Evolutionary conservation across 2,888 invertebrate genomes (phyloP).

Genomic region (Leucozona laternaria): DNA sequence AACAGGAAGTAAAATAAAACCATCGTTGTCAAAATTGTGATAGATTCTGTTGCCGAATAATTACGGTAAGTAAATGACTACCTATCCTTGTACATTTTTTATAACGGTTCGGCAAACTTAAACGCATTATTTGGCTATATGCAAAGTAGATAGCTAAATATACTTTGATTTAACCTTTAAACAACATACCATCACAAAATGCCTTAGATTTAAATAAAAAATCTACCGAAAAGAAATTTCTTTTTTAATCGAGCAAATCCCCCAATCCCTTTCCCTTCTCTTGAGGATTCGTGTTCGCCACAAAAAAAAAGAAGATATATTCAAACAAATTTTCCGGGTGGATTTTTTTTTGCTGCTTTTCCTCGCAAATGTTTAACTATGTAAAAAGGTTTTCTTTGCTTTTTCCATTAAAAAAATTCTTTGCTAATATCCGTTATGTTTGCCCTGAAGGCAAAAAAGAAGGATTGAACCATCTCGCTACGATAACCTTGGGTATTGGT

Average conservation of each 20-base stretch:
- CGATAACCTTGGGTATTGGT: conserved; percentile 36
- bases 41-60: neutral
- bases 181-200: neutral
- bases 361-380: neutral
- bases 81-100: neutral
- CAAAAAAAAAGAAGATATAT: neutral
- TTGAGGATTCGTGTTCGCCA: neutral
- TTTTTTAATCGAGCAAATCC: conserved; percentile 5
- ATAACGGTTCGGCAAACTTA: neutral
- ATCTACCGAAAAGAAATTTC: neutral
- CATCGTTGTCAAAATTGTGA: neutral
- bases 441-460: conserved; percentile 34
- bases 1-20: neutral
- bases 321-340: conserved; percentile 20
- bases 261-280: neutral
- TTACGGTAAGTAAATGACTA: neutral
- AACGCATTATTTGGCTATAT: neutral
- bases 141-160: neutral
- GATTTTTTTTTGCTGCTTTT: neutral
- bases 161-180: conserved; percentile 13
- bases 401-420: conserved; percentile 32
- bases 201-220: conserved; percentile 3
- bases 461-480: conserved; percentile 46
- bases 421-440: conserved; percentile 51
- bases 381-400: conserved; percentile 17